phyloP scores from a whole-genome alignment of 2,113 vertebrate genomes.

The Carettochelys insculpta region DNA sequence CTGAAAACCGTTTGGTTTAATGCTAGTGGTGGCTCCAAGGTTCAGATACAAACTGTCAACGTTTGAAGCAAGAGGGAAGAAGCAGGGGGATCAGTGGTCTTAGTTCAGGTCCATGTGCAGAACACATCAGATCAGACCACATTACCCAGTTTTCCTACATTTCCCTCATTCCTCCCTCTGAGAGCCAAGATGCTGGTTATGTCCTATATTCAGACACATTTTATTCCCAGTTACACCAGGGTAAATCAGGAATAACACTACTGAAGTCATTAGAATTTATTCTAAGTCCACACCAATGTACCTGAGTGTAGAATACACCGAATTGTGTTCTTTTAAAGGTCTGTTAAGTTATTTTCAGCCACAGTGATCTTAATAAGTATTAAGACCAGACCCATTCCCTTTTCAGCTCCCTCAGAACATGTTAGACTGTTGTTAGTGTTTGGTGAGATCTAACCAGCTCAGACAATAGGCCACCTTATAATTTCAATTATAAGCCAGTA shows the following conservation, averaged over 20 bases:
- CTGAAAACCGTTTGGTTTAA: neutral
- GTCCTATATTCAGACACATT: neutral
- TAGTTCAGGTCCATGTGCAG: neutral
- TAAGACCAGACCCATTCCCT: conserved; percentile 44
- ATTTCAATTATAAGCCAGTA: conserved; percentile 47
- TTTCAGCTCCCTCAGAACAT: neutral
- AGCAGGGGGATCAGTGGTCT: neutral
- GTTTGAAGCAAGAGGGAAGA: neutral
- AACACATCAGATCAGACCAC: neutral
- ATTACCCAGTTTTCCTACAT: neutral
- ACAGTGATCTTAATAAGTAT: conserved; percentile 5
- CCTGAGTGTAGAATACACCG: neutral
- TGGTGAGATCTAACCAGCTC: conserved; percentile 25
- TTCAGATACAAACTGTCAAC: neutral
- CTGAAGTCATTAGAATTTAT: neutral
- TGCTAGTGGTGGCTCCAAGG: neutral
- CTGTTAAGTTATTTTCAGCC: neutral
- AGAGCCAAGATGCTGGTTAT: fast-evolving
- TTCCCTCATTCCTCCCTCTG: neutral
- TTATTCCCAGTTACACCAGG: neutral
- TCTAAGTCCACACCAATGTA: neutral
- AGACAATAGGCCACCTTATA: conserved; percentile 52
- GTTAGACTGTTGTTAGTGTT: no score
- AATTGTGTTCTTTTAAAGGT: neutral
- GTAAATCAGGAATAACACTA: neutral